phyloP scores from a whole-genome alignment of 2,797 vertebrate species.

The Bovichtus variegatus region DNA sequence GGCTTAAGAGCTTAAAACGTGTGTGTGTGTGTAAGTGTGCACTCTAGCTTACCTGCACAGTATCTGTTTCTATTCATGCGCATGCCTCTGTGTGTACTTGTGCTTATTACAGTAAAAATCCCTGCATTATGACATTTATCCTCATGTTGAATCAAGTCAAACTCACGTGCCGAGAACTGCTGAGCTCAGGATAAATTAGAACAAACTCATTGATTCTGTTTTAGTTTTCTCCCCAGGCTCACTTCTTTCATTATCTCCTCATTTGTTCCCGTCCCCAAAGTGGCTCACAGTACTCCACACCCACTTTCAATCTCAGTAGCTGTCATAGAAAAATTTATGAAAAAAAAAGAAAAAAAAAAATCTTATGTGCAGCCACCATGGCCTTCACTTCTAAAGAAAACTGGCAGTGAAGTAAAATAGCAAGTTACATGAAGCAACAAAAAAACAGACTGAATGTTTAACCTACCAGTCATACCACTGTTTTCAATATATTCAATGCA shows the following conservation, averaged over 20 bases:
- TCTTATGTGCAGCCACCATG: constrained; percentile 25
- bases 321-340: constrained; percentile 59
- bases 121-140: constrained; percentile 64
- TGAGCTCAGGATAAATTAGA: constrained; percentile 76
- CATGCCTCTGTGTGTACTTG: constrained; percentile 25
- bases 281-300: constrained; percentile 45
- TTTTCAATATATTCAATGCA: neutral
- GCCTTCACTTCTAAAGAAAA: constrained; percentile 28
- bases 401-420: constrained; percentile 20
- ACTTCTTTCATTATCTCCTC: constrained; percentile 78
- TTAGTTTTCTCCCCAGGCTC: constrained; percentile 75
- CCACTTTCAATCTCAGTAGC: constrained; percentile 69
- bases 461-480: neutral
- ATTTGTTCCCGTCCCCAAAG: constrained; percentile 78
- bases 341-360: constrained; percentile 39
- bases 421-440: constrained; percentile 1
- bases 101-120: constrained; percentile 59
- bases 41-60: neutral
- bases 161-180: constrained; percentile 64
- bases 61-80: constrained; percentile 2
- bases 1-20: constrained; percentile 1
- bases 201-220: constrained; percentile 72
- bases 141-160: constrained; percentile 75
- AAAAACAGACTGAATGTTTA: neutral
- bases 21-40: neutral